A percentile compares a stretch with the other conserved stretches of the same genome.
Evolutionary conservation across 2,113 vertebrate genomes (phyloP).

Genomic region (Solenodon paradoxus): DNA sequence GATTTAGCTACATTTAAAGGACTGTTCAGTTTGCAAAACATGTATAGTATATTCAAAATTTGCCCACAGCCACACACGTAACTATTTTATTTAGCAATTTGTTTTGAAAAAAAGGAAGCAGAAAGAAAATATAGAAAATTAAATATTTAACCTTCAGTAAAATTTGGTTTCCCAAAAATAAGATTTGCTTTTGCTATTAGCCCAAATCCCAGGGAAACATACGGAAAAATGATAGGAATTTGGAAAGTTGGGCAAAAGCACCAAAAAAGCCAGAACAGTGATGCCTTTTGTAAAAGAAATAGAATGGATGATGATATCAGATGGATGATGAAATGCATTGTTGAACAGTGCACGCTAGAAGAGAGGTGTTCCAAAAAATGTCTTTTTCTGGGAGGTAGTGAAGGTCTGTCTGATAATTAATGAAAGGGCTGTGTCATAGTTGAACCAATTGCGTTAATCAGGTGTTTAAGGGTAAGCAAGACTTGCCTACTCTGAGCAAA

Average conservation of each 20-base stretch:
- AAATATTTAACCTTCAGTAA: background rate
- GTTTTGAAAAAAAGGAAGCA: background rate
- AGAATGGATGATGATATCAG: background rate
- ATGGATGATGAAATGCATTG: background rate
- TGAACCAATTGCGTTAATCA: background rate
- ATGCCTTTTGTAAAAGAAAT: background rate
- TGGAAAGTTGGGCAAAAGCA: background rate
- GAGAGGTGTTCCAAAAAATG: background rate
- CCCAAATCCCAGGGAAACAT: background rate
- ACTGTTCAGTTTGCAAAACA: background rate
- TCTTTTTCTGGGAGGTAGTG: background rate
- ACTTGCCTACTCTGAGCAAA: background rate
- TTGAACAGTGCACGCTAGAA: background rate
- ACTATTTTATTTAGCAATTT: background rate
- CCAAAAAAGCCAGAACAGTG: background rate
- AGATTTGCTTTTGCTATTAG: background rate
- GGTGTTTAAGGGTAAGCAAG: background rate
- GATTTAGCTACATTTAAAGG: background rate
- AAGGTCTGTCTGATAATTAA: background rate
- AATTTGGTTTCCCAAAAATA: background rate
- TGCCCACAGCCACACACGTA: too few relatives aligned
- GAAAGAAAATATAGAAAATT: background rate
- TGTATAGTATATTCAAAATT: constrained; percentile 28
- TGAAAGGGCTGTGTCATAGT: background rate
- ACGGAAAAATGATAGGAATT: background rate